These are phyloP conservation scores for Mellilla xanthometata DNA, from an alignment of 2,888 invertebrate genomes.

Conservation along the genomic window DNA sequence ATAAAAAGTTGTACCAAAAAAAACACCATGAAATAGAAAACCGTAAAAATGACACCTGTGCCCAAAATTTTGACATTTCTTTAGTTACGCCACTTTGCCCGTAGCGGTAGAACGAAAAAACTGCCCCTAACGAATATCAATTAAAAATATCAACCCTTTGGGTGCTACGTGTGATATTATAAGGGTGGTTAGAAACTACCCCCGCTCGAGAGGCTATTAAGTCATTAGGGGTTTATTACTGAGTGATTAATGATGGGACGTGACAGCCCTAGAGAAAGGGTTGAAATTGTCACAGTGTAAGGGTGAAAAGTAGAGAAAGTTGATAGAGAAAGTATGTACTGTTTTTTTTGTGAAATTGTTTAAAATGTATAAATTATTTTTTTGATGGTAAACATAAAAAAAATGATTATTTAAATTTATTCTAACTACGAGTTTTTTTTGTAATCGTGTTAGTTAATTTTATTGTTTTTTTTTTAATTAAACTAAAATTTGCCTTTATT, in stretches of 20 bases:
- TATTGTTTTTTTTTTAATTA: too few relatives aligned
- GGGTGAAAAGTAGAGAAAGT: too few relatives aligned
- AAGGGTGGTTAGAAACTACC: constrained; percentile 29
- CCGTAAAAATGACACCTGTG: constrained; percentile 16
- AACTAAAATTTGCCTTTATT: too few relatives aligned
- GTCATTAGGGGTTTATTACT: constrained; percentile 42
- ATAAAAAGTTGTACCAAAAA: too few relatives aligned
- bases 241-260: constrained; percentile 41
- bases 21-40: background rate
- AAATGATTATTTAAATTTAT: too few relatives aligned
- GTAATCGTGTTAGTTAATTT: too few relatives aligned
- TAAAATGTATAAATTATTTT: too few relatives aligned
- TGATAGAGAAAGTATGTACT: too few relatives aligned
- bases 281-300: constrained; percentile 15
- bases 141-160: constrained; percentile 37
- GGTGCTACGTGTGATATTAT: constrained; percentile 10
- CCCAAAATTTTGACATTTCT: constrained; percentile 16
- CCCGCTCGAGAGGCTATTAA: constrained; percentile 38
- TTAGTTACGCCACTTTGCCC: constrained; percentile 20
- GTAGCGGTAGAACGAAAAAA: constrained; percentile 4
- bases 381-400: too few relatives aligned
- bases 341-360: too few relatives aligned
- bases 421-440: too few relatives aligned
- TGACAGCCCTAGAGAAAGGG: constrained; percentile 33
- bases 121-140: constrained; percentile 29